Conservation (phyloP, 2,888 invertebrate species). For the Spodoptera picta region DNA sequence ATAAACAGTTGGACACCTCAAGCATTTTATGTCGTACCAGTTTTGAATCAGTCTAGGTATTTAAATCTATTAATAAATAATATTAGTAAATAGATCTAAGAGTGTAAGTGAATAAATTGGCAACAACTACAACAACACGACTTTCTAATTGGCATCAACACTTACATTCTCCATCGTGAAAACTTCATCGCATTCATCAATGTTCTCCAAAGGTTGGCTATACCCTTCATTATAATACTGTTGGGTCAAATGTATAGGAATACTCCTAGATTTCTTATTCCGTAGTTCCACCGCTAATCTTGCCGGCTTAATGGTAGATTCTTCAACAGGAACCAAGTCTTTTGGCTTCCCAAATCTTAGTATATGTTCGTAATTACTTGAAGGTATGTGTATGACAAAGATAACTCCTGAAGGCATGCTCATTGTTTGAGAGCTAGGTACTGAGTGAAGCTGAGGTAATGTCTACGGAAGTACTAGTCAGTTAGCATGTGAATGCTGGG, state of each 20-base stretch:
- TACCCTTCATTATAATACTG: conserved; percentile 77
- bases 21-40: no score
- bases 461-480: conserved; percentile 37
- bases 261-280: conserved; percentile 77
- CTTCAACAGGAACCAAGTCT: conserved; percentile 68
- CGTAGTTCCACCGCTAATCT: conserved; percentile 77
- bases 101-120: conserved; percentile 24
- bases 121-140: not conserved
- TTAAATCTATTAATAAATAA: no score
- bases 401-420: conserved; percentile 90
- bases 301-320: conserved; percentile 66
- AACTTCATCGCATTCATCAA: conserved; percentile 84
- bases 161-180: conserved; percentile 91
- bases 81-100: no score
- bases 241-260: conserved; percentile 81
- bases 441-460: conserved; percentile 25
- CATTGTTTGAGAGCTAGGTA: conserved; percentile 11
- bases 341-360: conserved; percentile 85
- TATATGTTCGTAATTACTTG: conserved; percentile 90
- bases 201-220: conserved; percentile 73
- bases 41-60: no score
- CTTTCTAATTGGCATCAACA: conserved; percentile 28
- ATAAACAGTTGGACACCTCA: no score
- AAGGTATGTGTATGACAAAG: conserved; percentile 91
- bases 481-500: conserved; percentile 56